Percentiles rank a stretch among this genome's conserved stretches.
Conservation (phyloP, 2,797 vertebrate genomes). For the Gastrophryne carolinensis region DNA sequence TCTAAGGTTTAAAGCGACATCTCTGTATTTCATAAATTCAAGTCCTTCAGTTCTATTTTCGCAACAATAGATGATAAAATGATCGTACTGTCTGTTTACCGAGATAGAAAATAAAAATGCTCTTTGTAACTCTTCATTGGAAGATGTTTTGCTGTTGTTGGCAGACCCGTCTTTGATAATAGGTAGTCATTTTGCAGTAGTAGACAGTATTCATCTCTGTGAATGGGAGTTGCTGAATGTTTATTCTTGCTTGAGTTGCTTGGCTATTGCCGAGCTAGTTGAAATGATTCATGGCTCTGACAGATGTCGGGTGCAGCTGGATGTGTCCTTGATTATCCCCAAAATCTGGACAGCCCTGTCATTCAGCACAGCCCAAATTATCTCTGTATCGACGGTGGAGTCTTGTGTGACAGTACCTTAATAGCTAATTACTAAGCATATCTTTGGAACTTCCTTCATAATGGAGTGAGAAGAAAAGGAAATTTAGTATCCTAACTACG, state of each 20-base stretch:
- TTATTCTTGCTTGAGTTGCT: slow-evolving; percentile 87
- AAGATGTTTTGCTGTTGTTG: neutral
- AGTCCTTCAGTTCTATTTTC: neutral
- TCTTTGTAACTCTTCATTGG: neutral
- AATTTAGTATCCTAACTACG: slow-evolving; percentile 52
- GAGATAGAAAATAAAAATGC: neutral
- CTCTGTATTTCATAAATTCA: neutral
- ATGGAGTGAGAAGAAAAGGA: slow-evolving; percentile 59
- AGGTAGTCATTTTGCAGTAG: slow-evolving; percentile 58
- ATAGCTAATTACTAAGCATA: slow-evolving; percentile 99
- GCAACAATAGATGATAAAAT: neutral
- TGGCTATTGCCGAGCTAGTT: slow-evolving; percentile 83
- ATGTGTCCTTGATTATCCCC: slow-evolving; percentile 99
- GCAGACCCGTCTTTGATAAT: slow-evolving; percentile 19
- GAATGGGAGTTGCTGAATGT: slow-evolving; percentile 70
- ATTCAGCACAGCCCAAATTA: slow-evolving; percentile 99
- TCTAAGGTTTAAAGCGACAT: neutral
- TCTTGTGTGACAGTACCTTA: slow-evolving; percentile 97
- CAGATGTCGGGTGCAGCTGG: slow-evolving; percentile 99
- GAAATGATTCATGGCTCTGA: slow-evolving; percentile 99
- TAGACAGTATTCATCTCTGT: slow-evolving; percentile 56
- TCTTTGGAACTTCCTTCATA: slow-evolving; percentile 90
- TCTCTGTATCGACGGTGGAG: slow-evolving; percentile 99
- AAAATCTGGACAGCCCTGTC: slow-evolving; percentile 99
- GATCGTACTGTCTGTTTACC: neutral